phyloP scores from a whole-genome alignment of 1,140 invertebrate species.

The Leucophenga varia region DNA sequence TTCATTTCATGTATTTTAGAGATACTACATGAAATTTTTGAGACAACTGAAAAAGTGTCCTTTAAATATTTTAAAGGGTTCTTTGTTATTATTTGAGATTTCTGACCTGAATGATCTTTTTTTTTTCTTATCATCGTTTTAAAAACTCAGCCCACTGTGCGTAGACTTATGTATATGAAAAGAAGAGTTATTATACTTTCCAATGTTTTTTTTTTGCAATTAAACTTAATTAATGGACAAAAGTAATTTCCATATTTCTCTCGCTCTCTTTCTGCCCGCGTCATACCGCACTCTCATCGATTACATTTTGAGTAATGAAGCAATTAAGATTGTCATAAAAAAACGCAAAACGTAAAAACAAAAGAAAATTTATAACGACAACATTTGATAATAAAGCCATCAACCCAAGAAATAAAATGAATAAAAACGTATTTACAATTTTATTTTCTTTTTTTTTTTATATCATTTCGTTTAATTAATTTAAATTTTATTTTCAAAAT shows the following conservation, averaged over 20 bases:
- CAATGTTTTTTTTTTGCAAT: conserved; percentile 43
- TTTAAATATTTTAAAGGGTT: no score
- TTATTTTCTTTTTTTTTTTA: conserved; percentile 36
- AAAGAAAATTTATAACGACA: conserved; percentile 25
- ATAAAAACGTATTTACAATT: no score
- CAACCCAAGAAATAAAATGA: no score
- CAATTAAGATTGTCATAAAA: conserved; percentile 47
- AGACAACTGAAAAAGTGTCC: no score
- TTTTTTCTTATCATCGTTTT: no score
- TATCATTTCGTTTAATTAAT: conserved; percentile 49
- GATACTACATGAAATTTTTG: no score
- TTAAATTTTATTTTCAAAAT: conserved; percentile 44
- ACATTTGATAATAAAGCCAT: conserved; percentile 44
- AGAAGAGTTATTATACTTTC: no score
- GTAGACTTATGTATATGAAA: no score
- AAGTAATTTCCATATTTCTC: conserved; percentile 4
- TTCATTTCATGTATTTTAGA: no score
- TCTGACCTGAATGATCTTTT: no score
- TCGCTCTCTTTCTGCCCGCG: background rate
- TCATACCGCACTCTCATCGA: conserved; percentile 6
- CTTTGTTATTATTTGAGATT: no score
- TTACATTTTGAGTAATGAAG: conserved; percentile 24
- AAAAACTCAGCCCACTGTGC: no score
- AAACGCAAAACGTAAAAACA: conserved; percentile 12
- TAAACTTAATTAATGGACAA: conserved; percentile 34